Percentiles rank a stretch among this genome's conserved stretches.
These are phyloP conservation scores for Sinhomidia bicolor DNA, from an alignment of 2,888 invertebrate species.

Conservation along the genomic window DNA sequence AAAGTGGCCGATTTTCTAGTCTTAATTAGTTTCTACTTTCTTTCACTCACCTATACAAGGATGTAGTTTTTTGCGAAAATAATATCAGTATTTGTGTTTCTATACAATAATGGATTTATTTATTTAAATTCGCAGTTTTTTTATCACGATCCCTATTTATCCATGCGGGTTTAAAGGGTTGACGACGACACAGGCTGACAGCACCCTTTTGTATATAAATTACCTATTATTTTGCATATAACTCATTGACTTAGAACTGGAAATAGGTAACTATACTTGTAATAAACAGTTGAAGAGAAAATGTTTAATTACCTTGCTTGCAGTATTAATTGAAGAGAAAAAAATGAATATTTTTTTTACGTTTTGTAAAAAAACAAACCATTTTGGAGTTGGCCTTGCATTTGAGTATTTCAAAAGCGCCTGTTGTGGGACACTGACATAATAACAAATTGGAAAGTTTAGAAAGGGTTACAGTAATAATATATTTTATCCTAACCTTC, in stretches of 20 bases:
- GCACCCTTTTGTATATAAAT: neutral
- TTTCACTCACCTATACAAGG: too few species aligned
- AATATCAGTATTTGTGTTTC: too few species aligned
- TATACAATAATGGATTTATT: too few species aligned
- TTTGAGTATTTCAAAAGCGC: slow-evolving; percentile 11
- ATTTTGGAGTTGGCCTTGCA: neutral
- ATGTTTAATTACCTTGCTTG: neutral
- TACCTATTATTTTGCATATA: neutral
- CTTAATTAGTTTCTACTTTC: too few species aligned
- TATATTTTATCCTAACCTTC: too few species aligned
- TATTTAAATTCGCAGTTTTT: too few species aligned
- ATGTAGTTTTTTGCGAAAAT: too few species aligned
- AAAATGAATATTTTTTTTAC: neutral
- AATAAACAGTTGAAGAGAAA: neutral
- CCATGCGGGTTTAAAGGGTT: neutral
- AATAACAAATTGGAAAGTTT: neutral
- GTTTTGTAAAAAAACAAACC: neutral
- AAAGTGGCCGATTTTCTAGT: too few species aligned
- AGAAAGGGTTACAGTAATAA: neutral
- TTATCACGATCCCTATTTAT: neutral
- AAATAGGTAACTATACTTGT: slow-evolving; percentile 29
- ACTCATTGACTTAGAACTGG: slow-evolving; percentile 8
- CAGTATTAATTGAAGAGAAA: neutral
- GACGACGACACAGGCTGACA: too few species aligned
- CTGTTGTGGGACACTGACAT: neutral